Conservation (phyloP, 2,113 vertebrate species). For the Myotis davidii region DNA sequence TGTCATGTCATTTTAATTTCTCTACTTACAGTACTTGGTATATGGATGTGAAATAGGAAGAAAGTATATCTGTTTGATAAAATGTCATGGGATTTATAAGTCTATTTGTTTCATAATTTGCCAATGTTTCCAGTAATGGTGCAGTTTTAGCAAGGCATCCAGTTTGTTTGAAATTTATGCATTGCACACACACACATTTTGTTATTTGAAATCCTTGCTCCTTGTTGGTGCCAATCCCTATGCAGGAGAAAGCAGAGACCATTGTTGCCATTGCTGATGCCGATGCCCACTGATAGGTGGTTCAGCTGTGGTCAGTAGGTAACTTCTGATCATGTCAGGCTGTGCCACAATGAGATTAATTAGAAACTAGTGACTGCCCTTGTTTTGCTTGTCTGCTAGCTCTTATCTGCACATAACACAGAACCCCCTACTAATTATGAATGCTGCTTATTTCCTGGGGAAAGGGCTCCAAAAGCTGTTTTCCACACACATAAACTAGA, state of each 20-base stretch:
- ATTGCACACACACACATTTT: accelerated
- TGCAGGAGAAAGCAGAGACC: not conserved
- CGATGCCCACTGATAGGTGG: not conserved
- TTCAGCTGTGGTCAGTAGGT: slow-evolving; percentile 27
- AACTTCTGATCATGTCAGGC: slow-evolving; percentile 58
- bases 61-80: slow-evolving; percentile 36
- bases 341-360: slow-evolving; percentile 32
- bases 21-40: not conserved
- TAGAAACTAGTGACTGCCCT: slow-evolving; percentile 55
- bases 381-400: slow-evolving; percentile 62
- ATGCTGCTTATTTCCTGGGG: slow-evolving; percentile 19
- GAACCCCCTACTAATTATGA: not conserved
- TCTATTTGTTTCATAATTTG: slow-evolving; percentile 42
- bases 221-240: not conserved
- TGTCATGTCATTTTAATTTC: slow-evolving; percentile 43
- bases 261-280: not conserved
- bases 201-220: slow-evolving; percentile 15
- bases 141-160: not conserved
- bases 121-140: slow-evolving; percentile 15
- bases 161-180: not conserved
- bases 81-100: not conserved
- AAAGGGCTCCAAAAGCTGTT: slow-evolving; percentile 25
- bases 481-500: slow-evolving; percentile 15
- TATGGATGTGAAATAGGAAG: slow-evolving; percentile 5
- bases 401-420: slow-evolving; percentile 54